These are phyloP conservation scores for Solenopsis fugax DNA, from an alignment of 1,140 invertebrate species.

Conservation along the genomic window DNA sequence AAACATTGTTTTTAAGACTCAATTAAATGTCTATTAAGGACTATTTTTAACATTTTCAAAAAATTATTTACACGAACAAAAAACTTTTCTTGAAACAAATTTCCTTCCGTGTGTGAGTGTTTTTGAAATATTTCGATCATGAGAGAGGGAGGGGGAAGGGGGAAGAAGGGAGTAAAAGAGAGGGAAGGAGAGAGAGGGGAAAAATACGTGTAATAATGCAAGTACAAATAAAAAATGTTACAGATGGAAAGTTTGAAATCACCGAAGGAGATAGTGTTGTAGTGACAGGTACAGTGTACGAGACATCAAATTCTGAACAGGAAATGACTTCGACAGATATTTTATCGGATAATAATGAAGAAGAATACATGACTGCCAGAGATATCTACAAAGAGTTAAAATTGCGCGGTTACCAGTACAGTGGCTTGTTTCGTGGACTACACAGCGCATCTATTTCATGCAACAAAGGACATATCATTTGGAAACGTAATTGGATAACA, in stretches of 20 bases:
- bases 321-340: conserved; percentile 77
- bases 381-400: conserved; percentile 97
- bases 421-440: conserved; percentile 91
- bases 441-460: conserved; percentile 86
- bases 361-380: conserved; percentile 85
- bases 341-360: conserved; percentile 36
- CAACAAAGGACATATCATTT: conserved; percentile 87
- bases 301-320: neutral
- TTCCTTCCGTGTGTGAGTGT: no score
- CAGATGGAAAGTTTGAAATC: conserved; percentile 86
- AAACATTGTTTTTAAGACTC: no score
- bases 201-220: neutral
- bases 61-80: no score
- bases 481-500: conserved; percentile 95
- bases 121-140: no score
- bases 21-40: no score
- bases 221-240: conserved; percentile 81
- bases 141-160: no score
- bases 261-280: conserved; percentile 87
- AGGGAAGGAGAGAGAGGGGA: no score
- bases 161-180: no score
- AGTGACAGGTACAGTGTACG: no score
- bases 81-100: no score
- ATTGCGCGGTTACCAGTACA: conserved; percentile 96
- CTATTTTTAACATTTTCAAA: no score